Evolutionary conservation across 2,888 invertebrate species (phyloP).

Genomic region (Ernsta delagoae): DNA sequence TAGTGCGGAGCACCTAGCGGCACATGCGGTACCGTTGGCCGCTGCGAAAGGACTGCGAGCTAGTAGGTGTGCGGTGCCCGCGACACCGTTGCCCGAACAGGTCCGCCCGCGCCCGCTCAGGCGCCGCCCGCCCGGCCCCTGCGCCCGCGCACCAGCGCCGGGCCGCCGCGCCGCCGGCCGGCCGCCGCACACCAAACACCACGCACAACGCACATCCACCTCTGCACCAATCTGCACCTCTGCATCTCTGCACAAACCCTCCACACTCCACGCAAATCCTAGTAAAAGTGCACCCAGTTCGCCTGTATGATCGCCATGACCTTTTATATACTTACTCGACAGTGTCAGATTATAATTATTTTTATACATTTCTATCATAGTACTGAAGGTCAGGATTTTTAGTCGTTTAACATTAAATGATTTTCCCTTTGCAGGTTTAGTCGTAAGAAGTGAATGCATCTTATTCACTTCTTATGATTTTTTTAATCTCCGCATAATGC

Average conservation of each 20-base stretch:
- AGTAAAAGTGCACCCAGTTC: constrained; percentile 84
- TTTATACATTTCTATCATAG: no score
- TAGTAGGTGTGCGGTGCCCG: constrained; percentile 74
- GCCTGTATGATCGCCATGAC: no score
- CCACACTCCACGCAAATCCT: constrained; percentile 53
- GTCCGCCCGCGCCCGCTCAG: constrained; percentile 79
- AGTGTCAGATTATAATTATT: no score
- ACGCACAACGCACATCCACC: constrained; percentile 47
- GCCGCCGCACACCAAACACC: no score
- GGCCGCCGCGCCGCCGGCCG: no score
- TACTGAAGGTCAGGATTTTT: not conserved
- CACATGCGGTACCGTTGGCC: constrained; percentile 83
- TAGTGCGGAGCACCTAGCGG: constrained; percentile 75
- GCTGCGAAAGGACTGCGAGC: constrained; percentile 81
- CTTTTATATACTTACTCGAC: no score
- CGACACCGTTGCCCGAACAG: constrained; percentile 82
- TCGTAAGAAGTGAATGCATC: not conserved
- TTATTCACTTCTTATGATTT: not conserved
- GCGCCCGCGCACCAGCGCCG: constrained; percentile 55
- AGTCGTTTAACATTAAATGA: not conserved
- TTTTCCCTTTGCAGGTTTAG: not conserved
- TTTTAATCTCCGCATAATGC: not conserved
- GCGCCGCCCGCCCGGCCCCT: constrained; percentile 64
- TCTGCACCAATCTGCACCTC: constrained; percentile 34
- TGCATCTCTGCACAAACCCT: constrained; percentile 52